Percentiles rank a stretch among this genome's conserved stretches.
Conservation (phyloP, 2,888 invertebrate species). For the Drosophila anomalata region DNA sequence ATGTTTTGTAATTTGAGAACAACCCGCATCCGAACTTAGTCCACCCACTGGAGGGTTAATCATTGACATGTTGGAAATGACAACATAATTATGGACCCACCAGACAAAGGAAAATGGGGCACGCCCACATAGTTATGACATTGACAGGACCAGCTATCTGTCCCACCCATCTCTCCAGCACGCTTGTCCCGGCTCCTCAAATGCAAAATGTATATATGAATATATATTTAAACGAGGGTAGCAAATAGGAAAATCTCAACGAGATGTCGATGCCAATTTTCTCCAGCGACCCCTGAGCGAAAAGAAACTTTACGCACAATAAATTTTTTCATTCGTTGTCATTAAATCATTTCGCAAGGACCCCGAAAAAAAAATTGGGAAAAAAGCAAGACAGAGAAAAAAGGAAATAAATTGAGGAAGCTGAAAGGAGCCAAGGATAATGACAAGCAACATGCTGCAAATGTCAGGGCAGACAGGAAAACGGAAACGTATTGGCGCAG, state of each 20-base stretch:
- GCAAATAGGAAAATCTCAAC: constrained; percentile 19
- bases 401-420: constrained; percentile 18
- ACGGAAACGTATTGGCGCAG: constrained; percentile 78
- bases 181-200: neutral
- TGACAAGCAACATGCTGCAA: constrained; percentile 73
- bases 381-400: constrained; percentile 34
- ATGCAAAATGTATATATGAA: neutral
- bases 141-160: constrained; percentile 51
- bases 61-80: constrained; percentile 65
- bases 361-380: constrained; percentile 21
- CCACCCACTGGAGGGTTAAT: constrained; percentile 32
- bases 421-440: constrained; percentile 53
- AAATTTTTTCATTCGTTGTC: constrained; percentile 81
- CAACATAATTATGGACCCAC: constrained; percentile 69
- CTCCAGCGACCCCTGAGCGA: constrained; percentile 52
- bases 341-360: constrained; percentile 78
- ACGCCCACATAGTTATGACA: constrained; percentile 75
- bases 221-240: constrained; percentile 28
- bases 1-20: constrained; percentile 43
- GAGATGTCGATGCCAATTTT: constrained; percentile 65
- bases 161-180: constrained; percentile 12
- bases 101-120: constrained; percentile 49
- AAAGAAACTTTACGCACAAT: constrained; percentile 80
- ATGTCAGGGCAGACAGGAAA: constrained; percentile 76
- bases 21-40: constrained; percentile 47